Evolutionary conservation across 1,140 invertebrate genomes (phyloP).

Genomic region (Dolichoris vasculosae): DNA sequence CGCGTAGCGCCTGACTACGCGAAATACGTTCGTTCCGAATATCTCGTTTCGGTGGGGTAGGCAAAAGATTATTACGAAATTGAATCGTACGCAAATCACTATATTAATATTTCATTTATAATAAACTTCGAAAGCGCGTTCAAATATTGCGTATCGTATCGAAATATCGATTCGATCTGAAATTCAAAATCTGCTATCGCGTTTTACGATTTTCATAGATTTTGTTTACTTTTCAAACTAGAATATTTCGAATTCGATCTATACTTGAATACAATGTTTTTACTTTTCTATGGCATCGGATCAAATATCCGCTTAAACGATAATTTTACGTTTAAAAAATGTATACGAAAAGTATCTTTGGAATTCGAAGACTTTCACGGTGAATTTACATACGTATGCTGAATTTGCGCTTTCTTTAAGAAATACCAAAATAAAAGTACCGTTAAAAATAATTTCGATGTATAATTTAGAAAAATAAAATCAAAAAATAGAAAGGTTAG

Average conservation of each 20-base stretch:
- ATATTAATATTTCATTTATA: background rate
- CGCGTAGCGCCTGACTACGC: conserved; percentile 59
- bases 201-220: too few relatives aligned
- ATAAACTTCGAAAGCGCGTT: background rate
- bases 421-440: background rate
- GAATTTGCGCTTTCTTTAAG: background rate
- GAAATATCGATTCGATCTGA: background rate
- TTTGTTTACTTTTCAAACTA: too few relatives aligned
- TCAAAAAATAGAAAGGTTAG: background rate
- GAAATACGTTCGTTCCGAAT: conserved; percentile 15
- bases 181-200: too few relatives aligned
- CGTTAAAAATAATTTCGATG: background rate
- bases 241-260: too few relatives aligned
- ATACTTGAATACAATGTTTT: too few relatives aligned
- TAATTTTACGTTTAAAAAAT: background rate
- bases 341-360: background rate
- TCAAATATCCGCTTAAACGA: background rate
- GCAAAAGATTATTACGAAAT: background rate
- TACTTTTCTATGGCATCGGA: too few relatives aligned
- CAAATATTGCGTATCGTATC: background rate
- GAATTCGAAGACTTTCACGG: background rate
- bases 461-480: background rate
- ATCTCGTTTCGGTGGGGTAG: background rate
- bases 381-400: background rate
- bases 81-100: background rate